phyloP scores from a whole-genome alignment of 2,888 invertebrate genomes.

The Panorpa germanica region DNA sequence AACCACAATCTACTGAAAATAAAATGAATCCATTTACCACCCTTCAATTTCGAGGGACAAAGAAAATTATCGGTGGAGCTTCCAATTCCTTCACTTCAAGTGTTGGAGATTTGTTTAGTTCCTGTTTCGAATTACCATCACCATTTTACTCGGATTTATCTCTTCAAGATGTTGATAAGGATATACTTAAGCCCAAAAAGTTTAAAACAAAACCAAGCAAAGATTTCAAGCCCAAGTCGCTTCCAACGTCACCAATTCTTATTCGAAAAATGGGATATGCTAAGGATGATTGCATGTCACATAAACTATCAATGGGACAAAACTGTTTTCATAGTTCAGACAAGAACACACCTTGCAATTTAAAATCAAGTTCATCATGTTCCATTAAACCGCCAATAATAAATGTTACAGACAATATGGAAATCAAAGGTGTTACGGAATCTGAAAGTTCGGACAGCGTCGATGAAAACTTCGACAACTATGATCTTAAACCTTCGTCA shows the following conservation, averaged over 20 bases:
- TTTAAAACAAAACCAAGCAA: constrained; percentile 13
- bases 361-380: too few relatives aligned
- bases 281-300: constrained; percentile 10
- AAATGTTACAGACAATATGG: not conserved
- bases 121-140: constrained; percentile 58
- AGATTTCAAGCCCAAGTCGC: constrained; percentile 30
- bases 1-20: constrained; percentile 33
- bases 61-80: constrained; percentile 62
- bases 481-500: constrained; percentile 13
- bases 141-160: constrained; percentile 31
- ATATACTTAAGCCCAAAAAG: constrained; percentile 14
- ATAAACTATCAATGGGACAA: too few relatives aligned
- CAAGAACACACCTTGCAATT: too few relatives aligned
- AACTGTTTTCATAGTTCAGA: too few relatives aligned
- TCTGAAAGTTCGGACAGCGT: not conserved
- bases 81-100: constrained; percentile 26
- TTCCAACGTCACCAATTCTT: constrained; percentile 30
- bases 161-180: constrained; percentile 14
- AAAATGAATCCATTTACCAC: constrained; percentile 55
- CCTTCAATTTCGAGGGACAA: constrained; percentile 60
- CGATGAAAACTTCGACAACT: constrained; percentile 8
- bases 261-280: constrained; percentile 18
- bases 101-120: constrained; percentile 44
- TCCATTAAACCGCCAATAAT: too few relatives aligned
- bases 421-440: not conserved